These are phyloP conservation scores for Microcebus tavaratra DNA, from an alignment of 2,113 vertebrate genomes.

Conservation along the genomic window DNA sequence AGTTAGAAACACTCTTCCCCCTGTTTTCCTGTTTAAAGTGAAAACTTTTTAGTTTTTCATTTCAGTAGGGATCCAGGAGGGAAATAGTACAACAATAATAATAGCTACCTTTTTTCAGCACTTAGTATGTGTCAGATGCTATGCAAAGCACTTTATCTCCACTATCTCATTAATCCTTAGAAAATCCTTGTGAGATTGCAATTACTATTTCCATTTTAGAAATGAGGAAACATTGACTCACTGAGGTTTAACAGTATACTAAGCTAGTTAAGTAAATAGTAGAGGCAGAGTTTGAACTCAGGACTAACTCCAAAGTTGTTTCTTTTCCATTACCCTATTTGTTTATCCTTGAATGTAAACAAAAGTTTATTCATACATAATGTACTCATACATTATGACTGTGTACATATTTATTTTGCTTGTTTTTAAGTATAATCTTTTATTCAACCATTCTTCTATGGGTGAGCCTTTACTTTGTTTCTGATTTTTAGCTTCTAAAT, in stretches of 20 bases:
- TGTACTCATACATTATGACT: neutral
- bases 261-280: neutral
- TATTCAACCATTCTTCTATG: neutral
- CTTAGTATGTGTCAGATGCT: neutral
- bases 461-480: neutral
- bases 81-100: neutral
- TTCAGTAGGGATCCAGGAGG: neutral
- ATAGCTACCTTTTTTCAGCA: neutral
- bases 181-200: neutral
- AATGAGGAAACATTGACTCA: neutral
- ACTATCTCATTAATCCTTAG: neutral
- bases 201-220: conserved; percentile 20
- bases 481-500: conserved; percentile 3
- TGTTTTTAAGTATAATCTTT: neutral
- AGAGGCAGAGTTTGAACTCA: neutral
- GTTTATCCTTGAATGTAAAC: neutral
- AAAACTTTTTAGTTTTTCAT: neutral
- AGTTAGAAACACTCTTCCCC: neutral
- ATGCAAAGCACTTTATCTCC: neutral
- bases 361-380: neutral
- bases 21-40: neutral
- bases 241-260: neutral
- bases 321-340: neutral
- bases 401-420: neutral
- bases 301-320: neutral